Evolutionary conservation across 2,797 vertebrate genomes (phyloP), one percentile per base, ranked within the genome.

Genomic region (Leuciscus waleckii): DNA sequence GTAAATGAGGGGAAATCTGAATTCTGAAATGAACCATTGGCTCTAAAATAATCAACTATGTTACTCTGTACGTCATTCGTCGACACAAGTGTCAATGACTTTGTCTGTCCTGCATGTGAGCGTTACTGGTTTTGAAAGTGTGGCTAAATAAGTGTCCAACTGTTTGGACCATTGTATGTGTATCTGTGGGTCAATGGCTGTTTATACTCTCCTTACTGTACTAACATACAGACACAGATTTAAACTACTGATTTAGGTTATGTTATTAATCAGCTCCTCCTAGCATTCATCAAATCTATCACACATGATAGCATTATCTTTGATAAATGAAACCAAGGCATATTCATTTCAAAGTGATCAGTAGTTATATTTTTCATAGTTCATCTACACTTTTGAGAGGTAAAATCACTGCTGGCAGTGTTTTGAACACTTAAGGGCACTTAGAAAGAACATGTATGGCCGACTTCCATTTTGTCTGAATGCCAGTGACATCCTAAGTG

Each of bases 401-500:
- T 81, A 54, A 46, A 78, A 63, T 26, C 51, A 86, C 43, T 51
- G 32, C 9, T 46, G 79, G 73, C 51, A 39, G 61, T 63, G 78
- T 77, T 86, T 86, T 76, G 58, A 77, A 67, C 81, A 70, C 67
- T 58, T 56, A 17, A 82, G 61, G 81, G 69, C 56, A 74, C 69
- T 82, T 61, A 77, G 26, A 73, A 86, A 86, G 69, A 79, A 87
- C 68, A 51, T 7, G 17, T 58, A 73, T 82, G 77, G 67, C 61
- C 21, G 13, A 35, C 37, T 86, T 73, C 73, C 41, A 82, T 84
- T 87, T 61, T 67, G 61, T 85, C 71, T 51, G 56, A 67, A 32
- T 83, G 46, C 81, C 54, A 71, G 39, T 37, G 73, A 51, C 13
- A 82, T 63, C 70, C 79, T 88, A 89, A 88, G 85, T 90, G 87